Base-by-base conservation (phyloP, 2,797 vertebrate genomes). In the Triplophysa bombifrons region DNA sequence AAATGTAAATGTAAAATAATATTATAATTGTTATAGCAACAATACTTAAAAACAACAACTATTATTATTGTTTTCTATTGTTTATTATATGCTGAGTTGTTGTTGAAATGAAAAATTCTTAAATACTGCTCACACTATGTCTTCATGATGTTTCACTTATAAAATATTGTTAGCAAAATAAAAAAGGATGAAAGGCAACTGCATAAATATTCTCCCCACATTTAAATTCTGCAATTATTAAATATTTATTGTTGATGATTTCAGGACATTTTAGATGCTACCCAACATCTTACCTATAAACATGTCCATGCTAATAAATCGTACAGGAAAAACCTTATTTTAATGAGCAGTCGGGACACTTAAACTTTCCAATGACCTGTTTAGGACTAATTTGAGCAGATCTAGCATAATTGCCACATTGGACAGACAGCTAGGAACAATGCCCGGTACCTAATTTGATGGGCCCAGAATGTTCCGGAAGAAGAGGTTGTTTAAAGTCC, bases 311-410 rank as follows among this genome's bases (percentile, higher is more conserved):
- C 3, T 58, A 56, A 76, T 68, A 58, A 20, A 58, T 30, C 58
- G 0, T 30, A 20, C 12, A 16, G 17, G 16, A 9, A 2, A 27
- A 67, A 34, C 1, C 20, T 22, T 12, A 7, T 66, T 58, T 27
- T 58, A 48, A 76, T 14, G 41, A 50, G 53, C 10, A 17, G 55
- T n/a, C 19, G 19, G 14, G 55, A 22, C 38, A 69, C 12, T n/a
- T 60, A 68, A 76, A 30, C 41, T 44, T 77, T 69, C 41, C 75
- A 69, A 55, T 69, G 75, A 69, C 44, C 55, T 13, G 25, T 69
- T 77, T 61, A 34, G 25, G 3, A 77, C 65, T 69, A 60, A 77
- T 77, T 69, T 69, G 44, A 61, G 55, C 65, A 25, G 27, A 68
- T 68, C 55, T 20, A n/a, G 63, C 34, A 27, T 60, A 61, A 73